phyloP scores from a whole-genome alignment of 2,113 vertebrate genomes.

The Ploceus nigricollis region DNA sequence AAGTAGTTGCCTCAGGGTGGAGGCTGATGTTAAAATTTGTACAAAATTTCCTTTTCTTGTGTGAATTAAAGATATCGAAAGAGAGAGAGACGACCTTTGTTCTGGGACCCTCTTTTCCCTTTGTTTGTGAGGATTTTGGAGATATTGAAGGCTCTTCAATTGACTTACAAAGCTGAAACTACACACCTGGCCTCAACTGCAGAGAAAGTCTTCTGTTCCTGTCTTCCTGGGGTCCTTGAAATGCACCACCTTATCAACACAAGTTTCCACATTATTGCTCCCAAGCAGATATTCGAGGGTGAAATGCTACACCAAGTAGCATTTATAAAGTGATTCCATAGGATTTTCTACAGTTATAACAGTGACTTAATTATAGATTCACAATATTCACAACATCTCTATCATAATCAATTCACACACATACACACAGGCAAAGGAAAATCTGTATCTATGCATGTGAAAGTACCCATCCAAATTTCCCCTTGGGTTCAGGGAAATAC shows the following conservation, averaged over 20 bases:
- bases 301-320: not conserved
- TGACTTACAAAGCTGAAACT: not conserved
- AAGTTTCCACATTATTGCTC: not conserved
- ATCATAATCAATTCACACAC: not conserved
- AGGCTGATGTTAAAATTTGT: not conserved
- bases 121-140: not conserved
- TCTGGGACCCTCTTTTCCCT: not conserved
- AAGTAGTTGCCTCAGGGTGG: not conserved
- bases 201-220: not conserved
- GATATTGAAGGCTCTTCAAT: not conserved
- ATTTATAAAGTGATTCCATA: not conserved
- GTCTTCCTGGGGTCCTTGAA: not conserved
- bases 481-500: not conserved
- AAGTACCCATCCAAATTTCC: not conserved
- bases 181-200: not conserved
- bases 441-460: not conserved
- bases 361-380: not conserved
- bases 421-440: not conserved
- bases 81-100: not conserved
- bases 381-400: not conserved
- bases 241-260: not conserved
- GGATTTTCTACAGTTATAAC: not conserved
- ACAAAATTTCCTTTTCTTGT: not conserved
- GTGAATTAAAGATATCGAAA: not conserved
- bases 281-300: not conserved